phyloP scores from a whole-genome alignment of 1,140 invertebrate species.

The Tigriopus japonicus region DNA sequence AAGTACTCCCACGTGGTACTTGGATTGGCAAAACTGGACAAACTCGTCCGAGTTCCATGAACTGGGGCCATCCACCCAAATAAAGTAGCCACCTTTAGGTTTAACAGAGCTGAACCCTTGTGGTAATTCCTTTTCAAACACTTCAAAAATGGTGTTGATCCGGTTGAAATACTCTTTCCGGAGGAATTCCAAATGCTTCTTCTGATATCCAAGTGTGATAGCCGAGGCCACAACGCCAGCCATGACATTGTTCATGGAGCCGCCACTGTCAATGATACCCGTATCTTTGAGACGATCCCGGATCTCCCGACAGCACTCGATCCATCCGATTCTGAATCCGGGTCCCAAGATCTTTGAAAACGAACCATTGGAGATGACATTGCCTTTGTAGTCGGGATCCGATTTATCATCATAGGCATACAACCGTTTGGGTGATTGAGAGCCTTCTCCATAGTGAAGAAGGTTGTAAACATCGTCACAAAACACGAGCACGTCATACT shows the following conservation, averaged over 20 bases:
- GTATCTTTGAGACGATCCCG: constrained; percentile 27
- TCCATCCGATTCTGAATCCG: constrained; percentile 42
- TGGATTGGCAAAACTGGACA: constrained; percentile 25
- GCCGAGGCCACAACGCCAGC: constrained; percentile 35
- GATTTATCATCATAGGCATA: constrained; percentile 32
- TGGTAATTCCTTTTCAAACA: constrained; percentile 28
- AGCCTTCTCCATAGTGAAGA: constrained; percentile 31
- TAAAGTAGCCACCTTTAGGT: constrained; percentile 36
- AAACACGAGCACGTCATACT: constrained; percentile 35
- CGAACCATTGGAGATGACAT: constrained; percentile 42
- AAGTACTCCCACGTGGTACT: constrained; percentile 29
- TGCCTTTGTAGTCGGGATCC: constrained; percentile 26
- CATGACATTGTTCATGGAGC: constrained; percentile 39
- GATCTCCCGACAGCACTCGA: constrained; percentile 34
- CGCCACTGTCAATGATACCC: constrained; percentile 35
- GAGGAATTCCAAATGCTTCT: constrained; percentile 28
- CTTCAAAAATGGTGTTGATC: constrained; percentile 26
- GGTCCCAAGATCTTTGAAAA: constrained; percentile 47
- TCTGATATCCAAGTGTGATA: constrained; percentile 31
- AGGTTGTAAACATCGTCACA: constrained; percentile 49
- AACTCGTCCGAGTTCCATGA: constrained; percentile 23
- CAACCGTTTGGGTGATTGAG: constrained; percentile 30
- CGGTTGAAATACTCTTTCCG: constrained; percentile 28
- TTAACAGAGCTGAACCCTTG: constrained; percentile 25
- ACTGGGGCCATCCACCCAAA: constrained; percentile 29